Evolutionary conservation across 1,140 invertebrate species (phyloP), one percentile per base, ranked within the genome.

Genomic region (Sesamia nonagrioides): DNA sequence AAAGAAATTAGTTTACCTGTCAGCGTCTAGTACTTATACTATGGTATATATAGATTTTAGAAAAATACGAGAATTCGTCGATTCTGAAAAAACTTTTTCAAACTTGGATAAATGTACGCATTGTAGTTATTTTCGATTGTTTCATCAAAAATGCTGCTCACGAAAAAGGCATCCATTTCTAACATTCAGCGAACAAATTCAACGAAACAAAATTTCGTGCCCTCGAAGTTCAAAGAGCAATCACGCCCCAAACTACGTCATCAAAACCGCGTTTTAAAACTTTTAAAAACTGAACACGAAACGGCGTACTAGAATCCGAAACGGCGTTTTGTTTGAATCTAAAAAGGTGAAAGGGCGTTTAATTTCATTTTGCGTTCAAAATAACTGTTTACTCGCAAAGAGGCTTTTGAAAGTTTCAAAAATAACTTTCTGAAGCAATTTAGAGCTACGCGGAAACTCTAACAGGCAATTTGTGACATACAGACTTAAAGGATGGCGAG

Each of bases 401-500:
- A 74, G 54, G 71, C 52, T 74, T 74, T 74, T 56, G 18, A 52
- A 60, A 74, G 35, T 74, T 74, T 74, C 42, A 73, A 74, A 74
- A 74, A 74, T 74, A 74, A 74, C 71, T 74, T 74, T 74, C 54
- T 35, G 52, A 6, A 9, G 17, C 71, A 74, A 74, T 74, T 74
- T 74, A 60, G 52, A 74, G 52, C 35, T 74, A 58, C 54, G 35
- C 6, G 52, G 45, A 40, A 42, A 74, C 17, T 60, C 27, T 74
- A 74, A 74, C 35, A 42, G 71, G 52, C 71, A 74, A 74, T 74
- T 58, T 74, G 71, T 74, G 71, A 74, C 52, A 74, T 27, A 74
- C 52, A 8, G 54, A 45, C 37, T 5, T 6, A 9, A 17, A 17
- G 6, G 21, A 54, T 37, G 33, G 35, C 6, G 0, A 9, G 35